Evolutionary conservation across 2,797 vertebrate genomes (phyloP), one percentile per base, ranked within the genome.

Genomic region (Clarias platycephalus): DNA sequence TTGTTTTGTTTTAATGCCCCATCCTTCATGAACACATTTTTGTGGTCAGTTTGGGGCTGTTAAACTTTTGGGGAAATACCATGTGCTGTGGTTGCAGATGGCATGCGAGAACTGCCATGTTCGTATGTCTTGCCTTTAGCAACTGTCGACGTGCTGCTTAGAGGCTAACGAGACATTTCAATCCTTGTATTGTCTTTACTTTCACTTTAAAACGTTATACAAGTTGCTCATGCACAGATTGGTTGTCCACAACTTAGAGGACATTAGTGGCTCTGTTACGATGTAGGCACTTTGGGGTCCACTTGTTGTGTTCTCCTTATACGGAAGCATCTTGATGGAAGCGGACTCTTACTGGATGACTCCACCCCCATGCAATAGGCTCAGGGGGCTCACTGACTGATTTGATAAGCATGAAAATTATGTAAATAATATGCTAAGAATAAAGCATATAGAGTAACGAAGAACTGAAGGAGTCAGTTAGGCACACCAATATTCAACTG

Each of bases 121-220:
- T 89, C 91, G 91, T 91, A 92, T 92, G 90, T 93, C 93, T 94
- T 93, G 89, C 93, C 92, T 95, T 88, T 91, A 94, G 93, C 93
- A 81, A 85, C 64, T n/a, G 80, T 55, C 55, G 40, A 80, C 9
- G 24, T 84, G 57, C n/a, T 71, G 58, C 28, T 75, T 34, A 75
- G 8, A 10, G 24, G 37, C 58, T 60, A 44, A 44, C 7, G 3
- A 79, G 57, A 12, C 31, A 58, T n/a, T 62, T 62, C 16, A 62
- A n/a, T 62, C 26, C 44, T 22, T 24, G 57, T 37, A n/a, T 24
- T n/a, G 31, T 62, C 57, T 37, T 77, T 4, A 78, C 31, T n/a
- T 63, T 49, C 44, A 2, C 40, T 44, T 44, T 7, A 44, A 44
- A 44, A 2, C 18, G 15, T 18, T 79, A 10, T 18, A 63, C 16